A percentile compares a stretch with the other conserved stretches of the same genome.
phyloP scores from a whole-genome alignment of 2,888 invertebrate species.

The Chalcis sispes region DNA sequence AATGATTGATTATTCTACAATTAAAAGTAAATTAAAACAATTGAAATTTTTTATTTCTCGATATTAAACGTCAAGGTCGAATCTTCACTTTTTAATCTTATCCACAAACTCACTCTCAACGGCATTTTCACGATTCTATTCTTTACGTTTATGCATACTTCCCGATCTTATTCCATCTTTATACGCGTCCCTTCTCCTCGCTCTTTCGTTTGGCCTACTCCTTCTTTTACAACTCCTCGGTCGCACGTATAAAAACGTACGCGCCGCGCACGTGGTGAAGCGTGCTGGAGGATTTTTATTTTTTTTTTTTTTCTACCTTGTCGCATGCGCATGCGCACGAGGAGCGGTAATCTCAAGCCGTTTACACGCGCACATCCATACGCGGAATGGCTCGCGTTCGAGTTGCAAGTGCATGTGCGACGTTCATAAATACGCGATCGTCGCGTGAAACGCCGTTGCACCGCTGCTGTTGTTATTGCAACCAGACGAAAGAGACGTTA shows the following conservation, averaged over 20 bases:
- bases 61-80: too few relatives aligned
- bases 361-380: constrained; percentile 2
- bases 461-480: too few relatives aligned
- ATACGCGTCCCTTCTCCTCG: constrained; percentile 47
- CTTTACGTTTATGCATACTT: too few relatives aligned
- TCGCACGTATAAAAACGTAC: constrained; percentile 16
- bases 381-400: constrained; percentile 45
- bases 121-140: too few relatives aligned
- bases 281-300: constrained; percentile 36
- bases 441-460: constrained; percentile 67
- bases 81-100: too few relatives aligned
- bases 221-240: constrained; percentile 4
- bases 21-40: too few relatives aligned
- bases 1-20: too few relatives aligned
- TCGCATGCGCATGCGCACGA: not conserved
- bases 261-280: constrained; percentile 24
- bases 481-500: too few relatives aligned
- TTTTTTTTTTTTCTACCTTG: not conserved
- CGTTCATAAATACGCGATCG: constrained; percentile 73
- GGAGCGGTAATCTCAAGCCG: not conserved
- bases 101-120: too few relatives aligned
- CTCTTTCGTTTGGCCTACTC: constrained; percentile 47
- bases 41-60: too few relatives aligned
- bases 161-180: constrained; percentile 28
- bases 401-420: constrained; percentile 65